These are phyloP conservation scores for Spongilla lacustris DNA, from an alignment of 37 sponge, comb jelly and placozoan genomes.

Conservation along the genomic window DNA sequence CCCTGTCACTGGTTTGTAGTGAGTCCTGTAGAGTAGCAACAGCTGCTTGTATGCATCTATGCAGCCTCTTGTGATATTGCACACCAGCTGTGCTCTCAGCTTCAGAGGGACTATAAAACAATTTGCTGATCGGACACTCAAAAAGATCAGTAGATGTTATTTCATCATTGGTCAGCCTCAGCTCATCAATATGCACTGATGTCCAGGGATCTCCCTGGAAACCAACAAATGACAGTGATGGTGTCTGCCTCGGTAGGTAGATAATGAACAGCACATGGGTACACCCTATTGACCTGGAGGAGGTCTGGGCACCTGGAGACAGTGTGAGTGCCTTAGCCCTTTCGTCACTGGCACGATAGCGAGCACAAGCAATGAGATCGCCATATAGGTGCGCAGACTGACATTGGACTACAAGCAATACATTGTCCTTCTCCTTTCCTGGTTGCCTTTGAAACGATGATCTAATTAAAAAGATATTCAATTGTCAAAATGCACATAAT, in stretches of 20 bases:
- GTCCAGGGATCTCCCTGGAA: constrained; percentile 84
- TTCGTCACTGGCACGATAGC: constrained; percentile 64
- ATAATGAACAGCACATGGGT: constrained; percentile 77
- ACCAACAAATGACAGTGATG: constrained; percentile 51
- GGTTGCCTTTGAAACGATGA: constrained; percentile 1
- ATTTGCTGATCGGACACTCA: constrained; percentile 34
- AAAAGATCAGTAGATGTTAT: constrained; percentile 16
- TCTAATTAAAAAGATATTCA: too few relatives aligned
- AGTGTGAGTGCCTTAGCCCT: constrained; percentile 8
- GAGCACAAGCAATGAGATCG: constrained; percentile 89
- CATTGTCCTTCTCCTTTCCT: not conserved
- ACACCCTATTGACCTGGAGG: not conserved
- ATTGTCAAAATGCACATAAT: too few relatives aligned
- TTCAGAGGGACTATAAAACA: constrained; percentile 12
- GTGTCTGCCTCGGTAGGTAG: constrained; percentile 47
- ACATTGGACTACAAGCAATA: constrained; percentile 80
- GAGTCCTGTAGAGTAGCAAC: constrained; percentile 43
- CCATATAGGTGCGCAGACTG: constrained; percentile 77
- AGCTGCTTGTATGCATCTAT: constrained; percentile 65
- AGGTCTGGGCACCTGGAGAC: too few relatives aligned
- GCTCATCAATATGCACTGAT: constrained; percentile 81
- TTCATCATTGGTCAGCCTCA: constrained; percentile 32
- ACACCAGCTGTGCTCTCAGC: not conserved
- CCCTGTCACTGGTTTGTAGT: constrained; percentile 12
- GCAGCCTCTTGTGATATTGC: constrained; percentile 20